phyloP scores from a whole-genome alignment of 2,888 invertebrate genomes.

The Herminia tarsipennalis region DNA sequence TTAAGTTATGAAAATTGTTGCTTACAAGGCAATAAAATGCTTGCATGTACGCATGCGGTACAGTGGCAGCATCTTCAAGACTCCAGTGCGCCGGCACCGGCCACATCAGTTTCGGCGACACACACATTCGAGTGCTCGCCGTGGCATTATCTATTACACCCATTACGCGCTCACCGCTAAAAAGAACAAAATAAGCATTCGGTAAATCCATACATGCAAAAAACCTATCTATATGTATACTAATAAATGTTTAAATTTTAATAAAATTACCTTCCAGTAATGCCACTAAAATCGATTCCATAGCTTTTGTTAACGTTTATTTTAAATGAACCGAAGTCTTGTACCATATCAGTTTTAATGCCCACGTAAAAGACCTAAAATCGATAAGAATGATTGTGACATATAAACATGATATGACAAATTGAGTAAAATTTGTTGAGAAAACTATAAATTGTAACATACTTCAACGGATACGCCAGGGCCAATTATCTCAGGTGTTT shows the following conservation, averaged over 20 bases:
- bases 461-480: slow-evolving; percentile 29
- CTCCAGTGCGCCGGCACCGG: slow-evolving; percentile 89
- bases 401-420: background rate
- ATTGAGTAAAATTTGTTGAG: background rate
- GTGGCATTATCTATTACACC: slow-evolving; percentile 84
- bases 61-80: slow-evolving; percentile 90
- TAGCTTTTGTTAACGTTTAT: slow-evolving; percentile 28
- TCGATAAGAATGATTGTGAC: background rate
- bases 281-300: slow-evolving; percentile 71
- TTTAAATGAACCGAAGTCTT: slow-evolving; percentile 43
- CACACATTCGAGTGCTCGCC: slow-evolving; percentile 82
- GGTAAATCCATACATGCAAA: too few relatives aligned
- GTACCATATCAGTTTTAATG: slow-evolving; percentile 49
- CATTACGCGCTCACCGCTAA: slow-evolving; percentile 85
- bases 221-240: background rate
- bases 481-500: background rate
- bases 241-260: background rate
- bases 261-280: slow-evolving; percentile 51
- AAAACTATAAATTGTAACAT: too few relatives aligned
- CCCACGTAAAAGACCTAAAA: slow-evolving; percentile 44
- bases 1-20: background rate
- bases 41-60: slow-evolving; percentile 90
- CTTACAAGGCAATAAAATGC: slow-evolving; percentile 72
- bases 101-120: slow-evolving; percentile 85
- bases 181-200: background rate